Base-by-base conservation (phyloP, 2,888 invertebrate genomes). In the Tenthredo amoena region DNA sequence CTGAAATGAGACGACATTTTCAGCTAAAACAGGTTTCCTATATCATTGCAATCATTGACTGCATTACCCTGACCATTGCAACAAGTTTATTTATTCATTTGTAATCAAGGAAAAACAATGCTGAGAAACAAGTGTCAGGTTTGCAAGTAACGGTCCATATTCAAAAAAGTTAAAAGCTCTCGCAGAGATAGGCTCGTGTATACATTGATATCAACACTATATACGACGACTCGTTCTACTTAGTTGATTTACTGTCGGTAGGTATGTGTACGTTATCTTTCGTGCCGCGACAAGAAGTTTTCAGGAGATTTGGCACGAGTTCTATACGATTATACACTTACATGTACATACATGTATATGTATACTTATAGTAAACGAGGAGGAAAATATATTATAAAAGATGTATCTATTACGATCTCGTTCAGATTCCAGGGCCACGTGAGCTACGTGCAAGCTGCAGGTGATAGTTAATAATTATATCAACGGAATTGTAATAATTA, bases 381-480 rank as follows among this genome's bases (percentile, higher is more conserved):
- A 62, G 62, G 62, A 62, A 62, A 62, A 26, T 62, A 12, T 6
- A 50, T 50, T 6, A 65, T 34, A 37, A 71, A 71, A 71, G 37
- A 37, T 71, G 37, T n/a, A 71, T 71, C 18, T 71, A 62, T 12
- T 62, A 3, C 62, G 71, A 71, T 74, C 72, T n/a, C 40, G 72
- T 31, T 40, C 26, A 74, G 72, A 74, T 74, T 74, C 72, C 72
- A 74, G 72, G 72, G 72, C 43, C 72, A 74, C 72, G 21, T 74
- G 21, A 43, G 10, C 21, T 43, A 43, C 43, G 26, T 43, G 40
- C n/a, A 10, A 40, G 21, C n/a, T 62, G 62, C n/a, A 55, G 71
- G 31, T 71, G 34, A 31, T 40, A 40, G 26, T 62, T 12, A 26
- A 26, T 62, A 62, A 62, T 62, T 26, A 62, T 9, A 26, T 62